Conservation (phyloP, 92 coral and sea anemone species). For the Diadumene lineata region DNA sequence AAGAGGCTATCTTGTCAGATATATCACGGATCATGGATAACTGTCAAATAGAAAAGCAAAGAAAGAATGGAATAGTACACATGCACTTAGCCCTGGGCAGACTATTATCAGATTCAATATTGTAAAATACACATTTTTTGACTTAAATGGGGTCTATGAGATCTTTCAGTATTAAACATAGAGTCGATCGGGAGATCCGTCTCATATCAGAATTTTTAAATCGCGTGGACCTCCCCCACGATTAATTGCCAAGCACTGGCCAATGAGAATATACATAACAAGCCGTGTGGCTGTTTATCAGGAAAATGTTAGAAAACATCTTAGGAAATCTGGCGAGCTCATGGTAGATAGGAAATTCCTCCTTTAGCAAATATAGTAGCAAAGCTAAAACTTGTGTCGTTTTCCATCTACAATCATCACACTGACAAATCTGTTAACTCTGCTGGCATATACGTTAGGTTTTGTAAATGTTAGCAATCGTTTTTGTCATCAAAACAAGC, state of each 20-base stretch:
- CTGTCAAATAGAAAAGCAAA: slow-evolving; percentile 89
- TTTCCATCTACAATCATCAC: slow-evolving; percentile 47
- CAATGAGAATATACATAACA: slow-evolving; percentile 16
- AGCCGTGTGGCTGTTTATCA: slow-evolving; percentile 35
- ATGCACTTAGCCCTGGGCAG: slow-evolving; percentile 90
- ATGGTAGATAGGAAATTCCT: slow-evolving; percentile 36
- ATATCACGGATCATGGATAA: slow-evolving; percentile 95
- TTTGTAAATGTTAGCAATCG: slow-evolving; percentile 86
- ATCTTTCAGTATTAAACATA: slow-evolving; percentile 55
- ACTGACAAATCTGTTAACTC: slow-evolving; percentile 90
- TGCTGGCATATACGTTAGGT: slow-evolving; percentile 92
- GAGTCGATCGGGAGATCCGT: slow-evolving; percentile 38
- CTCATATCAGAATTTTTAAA: slow-evolving; percentile 59
- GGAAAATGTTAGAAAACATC: slow-evolving; percentile 29
- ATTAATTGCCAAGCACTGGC: slow-evolving; percentile 54
- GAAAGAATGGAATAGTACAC: slow-evolving; percentile 92
- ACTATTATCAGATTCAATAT: slow-evolving; percentile 78
- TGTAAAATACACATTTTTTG: slow-evolving; percentile 78
- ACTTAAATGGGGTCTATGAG: slow-evolving; percentile 76
- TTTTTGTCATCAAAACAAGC: slow-evolving; percentile 81
- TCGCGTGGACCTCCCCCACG: slow-evolving; percentile 50
- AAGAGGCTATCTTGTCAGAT: slow-evolving; percentile 97
- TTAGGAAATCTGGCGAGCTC: slow-evolving; percentile 38
- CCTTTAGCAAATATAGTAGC: slow-evolving; percentile 53
- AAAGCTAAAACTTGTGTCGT: slow-evolving; percentile 52